Percentiles rank a stretch among this genome's conserved stretches.
Conservation (phyloP, 2,888 invertebrate genomes). For the Parascotia fuliginaria region DNA sequence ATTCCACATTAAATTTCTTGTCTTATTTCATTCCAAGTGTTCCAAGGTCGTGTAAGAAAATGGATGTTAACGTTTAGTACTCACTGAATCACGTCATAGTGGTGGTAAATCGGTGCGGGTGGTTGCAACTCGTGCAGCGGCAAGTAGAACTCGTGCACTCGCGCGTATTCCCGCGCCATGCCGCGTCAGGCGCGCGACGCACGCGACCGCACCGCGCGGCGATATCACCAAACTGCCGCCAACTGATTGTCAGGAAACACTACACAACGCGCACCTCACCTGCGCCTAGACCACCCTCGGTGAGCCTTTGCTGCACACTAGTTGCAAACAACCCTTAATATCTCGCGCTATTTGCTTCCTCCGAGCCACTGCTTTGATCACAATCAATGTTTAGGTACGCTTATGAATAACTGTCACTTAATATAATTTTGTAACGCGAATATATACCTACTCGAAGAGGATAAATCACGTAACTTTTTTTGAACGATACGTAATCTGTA, state of each 20-base stretch:
- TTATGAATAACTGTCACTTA: no score
- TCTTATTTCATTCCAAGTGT: not conserved
- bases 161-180: conserved; percentile 63
- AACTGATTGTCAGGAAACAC: not conserved
- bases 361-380: not conserved
- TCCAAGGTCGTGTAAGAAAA: not conserved
- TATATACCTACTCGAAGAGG: no score
- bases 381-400: not conserved
- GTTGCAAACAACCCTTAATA: conserved; percentile 8
- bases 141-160: conserved; percentile 60
- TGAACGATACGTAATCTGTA: no score
- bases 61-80: conserved; percentile 33
- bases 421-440: no score
- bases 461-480: no score
- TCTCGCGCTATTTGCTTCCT: not conserved
- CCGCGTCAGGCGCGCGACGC: conserved; percentile 22
- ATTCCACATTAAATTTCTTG: no score
- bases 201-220: conserved; percentile 39
- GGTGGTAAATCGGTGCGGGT: conserved; percentile 46
- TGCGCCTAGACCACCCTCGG: conserved; percentile 9
- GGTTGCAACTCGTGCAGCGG: conserved; percentile 62
- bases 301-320: conserved; percentile 9
- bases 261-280: conserved; percentile 11
- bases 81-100: conserved; percentile 58
- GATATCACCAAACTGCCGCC: conserved; percentile 34